Base-by-base conservation (phyloP, 1,140 invertebrate species). In the Glossosoma conforme region DNA sequence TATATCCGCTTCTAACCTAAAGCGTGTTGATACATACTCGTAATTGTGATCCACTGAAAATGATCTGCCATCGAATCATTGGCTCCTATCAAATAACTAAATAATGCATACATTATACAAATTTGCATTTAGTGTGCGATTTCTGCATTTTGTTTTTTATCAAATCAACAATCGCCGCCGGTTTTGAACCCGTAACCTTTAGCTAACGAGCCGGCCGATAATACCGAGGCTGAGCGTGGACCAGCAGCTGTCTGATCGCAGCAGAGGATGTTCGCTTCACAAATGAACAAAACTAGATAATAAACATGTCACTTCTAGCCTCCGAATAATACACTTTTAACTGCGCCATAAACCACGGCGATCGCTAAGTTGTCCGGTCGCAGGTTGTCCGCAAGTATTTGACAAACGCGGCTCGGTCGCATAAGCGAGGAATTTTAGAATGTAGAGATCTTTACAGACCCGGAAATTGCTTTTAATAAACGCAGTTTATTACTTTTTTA, bases 211-310 rank as follows among this genome's bases (percentile, higher is more conserved):
- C 19, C 15, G 49, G 41, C 33, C 40, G 20, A 44, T 13, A 44
- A 35, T 52, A 37, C 40, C 11, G 10, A 52, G 49, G 49, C 37
- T 43, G 41, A n/a, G n/a, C 13, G 13, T 17, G 49, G 44, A 52
- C 49, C 13, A 32, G 46, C 30, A 35, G 28, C 40, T 25, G 46
- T 49, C 46, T 28, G n/a, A 18, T 40, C 14, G 24, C 35, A 9
- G 47, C 19, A 22, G 30, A 44, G 14, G 25, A 44, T 30, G 41
- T 30, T 35, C 33, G 32, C 32, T 38, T 24, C 42, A 45, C 50
- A 44, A 52, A 52, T 52, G 46, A 52, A 52, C 46, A 45, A 52
- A 52, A 52, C 50, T 30, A 45, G 38, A 40, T 52, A 52, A 52
- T 52, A 52, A 52, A 52, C 50, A 52, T 52, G 50, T 52, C 50